Evolutionary conservation across 2,113 vertebrate species (phyloP), one percentile per base, ranked within the genome.

Genomic region (Saimiri boliviensis): DNA sequence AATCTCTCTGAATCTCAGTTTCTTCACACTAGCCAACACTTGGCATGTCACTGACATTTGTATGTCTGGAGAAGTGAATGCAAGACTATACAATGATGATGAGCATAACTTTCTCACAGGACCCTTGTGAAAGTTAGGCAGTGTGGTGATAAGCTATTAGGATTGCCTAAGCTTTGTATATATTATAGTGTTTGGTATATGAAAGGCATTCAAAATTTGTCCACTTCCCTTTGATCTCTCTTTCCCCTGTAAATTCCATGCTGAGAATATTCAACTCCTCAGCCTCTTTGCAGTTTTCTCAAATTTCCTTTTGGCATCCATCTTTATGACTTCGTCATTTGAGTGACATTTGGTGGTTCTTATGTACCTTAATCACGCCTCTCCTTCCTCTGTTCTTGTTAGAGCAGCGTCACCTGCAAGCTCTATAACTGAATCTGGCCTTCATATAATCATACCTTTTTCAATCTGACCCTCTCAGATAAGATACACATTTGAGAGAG

Each of bases 321-420:
- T 66, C n/a, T 89, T 84, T 94, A 96, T 86, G 74, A n/a, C 8
- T 93, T 56, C 83, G 9, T 87, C 56, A 96, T 74, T 66, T 76
- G 42, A 70, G 40, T 52, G n/a, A 84, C 25, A 76, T 60, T 82
- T 89, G 27, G 16, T 79, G 21, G n/a, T 89, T 84, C 37, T 6
- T 74, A 17, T 12, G 3, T 63, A 77, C 11, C 17, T 81, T 93
- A 73, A 82, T 66, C 16, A 81, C 12, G 30, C 40, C 23, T 93
- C 35, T 8, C 52, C 47, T 82, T 86, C 87, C 45, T 91, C 14
- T 40, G 63, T 66, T 74, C 19, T 86, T 91, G 19, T 16, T 74
- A 89, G 37, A 73, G 49, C 37, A 77, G 27, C 32, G 21, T 47
- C 77, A 87, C 60, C 27, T 96, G 19, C 71, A 91, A 93, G 71